Evolutionary conservation across 2,797 vertebrate genomes (phyloP), one percentile per base, ranked within the genome.

Genomic region (Thamnophis elegans): DNA sequence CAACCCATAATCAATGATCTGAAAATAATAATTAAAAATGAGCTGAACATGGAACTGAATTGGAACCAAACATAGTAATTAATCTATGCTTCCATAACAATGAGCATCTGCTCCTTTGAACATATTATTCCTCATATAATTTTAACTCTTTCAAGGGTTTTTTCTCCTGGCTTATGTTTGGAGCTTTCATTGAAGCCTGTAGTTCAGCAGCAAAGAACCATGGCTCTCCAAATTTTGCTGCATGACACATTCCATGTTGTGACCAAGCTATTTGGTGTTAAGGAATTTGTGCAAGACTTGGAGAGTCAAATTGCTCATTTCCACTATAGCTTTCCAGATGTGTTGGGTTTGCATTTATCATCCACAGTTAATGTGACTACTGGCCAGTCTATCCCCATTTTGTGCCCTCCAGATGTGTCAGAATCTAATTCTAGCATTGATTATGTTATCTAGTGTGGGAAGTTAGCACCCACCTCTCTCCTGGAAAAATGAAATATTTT

Each of bases 21-120:
- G 18, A 88, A 91, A 91, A 73, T 87, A 91, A 87, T 88, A 91
- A 87, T 91, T 91, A 91, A 91, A 91, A 86, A 85, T 18, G 28
- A 87, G 36, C 47, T 51, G 55, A 87, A 87, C 85, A 55, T 86
- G 47, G 58, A 65, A 65, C 28, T 91, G 47, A 87, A 65, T 22
- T 91, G 58, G 22, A 91, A 91, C 90, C 59, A 62, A 91, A 91
- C 28, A 65, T 54, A 85, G 59, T 60, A 87, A 91, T 91, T 87
- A 87, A 65, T 91, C 85, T 87, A 28, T 85, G 62, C 36, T 91
- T 56, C 56, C 6, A 56, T 54, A 73, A 55, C 85, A 91, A 55
- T 58, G 68, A 73, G 56, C 85, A 88, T 91, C 91, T 91, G 54
- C 28, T 91, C 25, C 56, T 91, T 56, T 87, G 13, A 62, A 32